phyloP scores from a whole-genome alignment of 1,140 invertebrate species.

The Carposina sasakii region DNA sequence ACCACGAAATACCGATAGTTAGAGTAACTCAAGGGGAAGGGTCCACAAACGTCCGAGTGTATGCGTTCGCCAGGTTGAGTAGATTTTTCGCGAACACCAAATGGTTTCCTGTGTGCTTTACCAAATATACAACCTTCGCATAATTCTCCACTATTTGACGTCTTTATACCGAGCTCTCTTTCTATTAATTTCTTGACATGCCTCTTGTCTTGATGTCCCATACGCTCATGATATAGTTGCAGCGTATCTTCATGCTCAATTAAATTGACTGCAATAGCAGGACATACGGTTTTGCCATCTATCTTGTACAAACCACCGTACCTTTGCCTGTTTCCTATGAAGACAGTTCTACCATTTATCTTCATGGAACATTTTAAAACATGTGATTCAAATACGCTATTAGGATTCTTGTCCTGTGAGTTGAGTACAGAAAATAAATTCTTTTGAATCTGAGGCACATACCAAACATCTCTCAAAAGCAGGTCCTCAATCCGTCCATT shows the following conservation, averaged over 20 bases:
- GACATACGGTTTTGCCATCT: neutral
- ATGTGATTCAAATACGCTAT: conserved; percentile 10
- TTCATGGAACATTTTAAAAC: neutral
- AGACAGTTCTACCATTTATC: neutral
- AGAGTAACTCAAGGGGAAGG: neutral
- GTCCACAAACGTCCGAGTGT: conserved; percentile 12
- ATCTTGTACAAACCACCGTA: conserved; percentile 7
- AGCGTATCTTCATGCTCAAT: neutral
- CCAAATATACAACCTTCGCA: conserved; percentile 20
- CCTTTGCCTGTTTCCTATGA: conserved; percentile 2
- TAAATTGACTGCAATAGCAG: neutral
- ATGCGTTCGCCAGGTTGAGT: conserved; percentile 15
- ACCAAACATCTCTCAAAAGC: conserved; percentile 9
- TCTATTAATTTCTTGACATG: conserved; percentile 3
- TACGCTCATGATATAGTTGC: conserved; percentile 7
- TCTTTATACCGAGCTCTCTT: conserved; percentile 7
- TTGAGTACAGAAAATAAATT: conserved; percentile 19
- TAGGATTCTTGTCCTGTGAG: conserved; percentile 10
- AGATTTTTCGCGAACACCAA: conserved; percentile 18
- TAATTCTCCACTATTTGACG: conserved; percentile 7
- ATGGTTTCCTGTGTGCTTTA: conserved; percentile 18
- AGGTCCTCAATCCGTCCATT: conserved; percentile 2
- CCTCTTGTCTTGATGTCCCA: conserved; percentile 2
- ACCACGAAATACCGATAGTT: conserved; percentile 11
- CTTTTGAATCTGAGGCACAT: conserved; percentile 14